Percentiles rank a stretch among this genome's conserved stretches.
These are phyloP conservation scores for Ambastaia sidthimunki DNA, from an alignment of 2,797 vertebrate genomes.

Conservation along the genomic window DNA sequence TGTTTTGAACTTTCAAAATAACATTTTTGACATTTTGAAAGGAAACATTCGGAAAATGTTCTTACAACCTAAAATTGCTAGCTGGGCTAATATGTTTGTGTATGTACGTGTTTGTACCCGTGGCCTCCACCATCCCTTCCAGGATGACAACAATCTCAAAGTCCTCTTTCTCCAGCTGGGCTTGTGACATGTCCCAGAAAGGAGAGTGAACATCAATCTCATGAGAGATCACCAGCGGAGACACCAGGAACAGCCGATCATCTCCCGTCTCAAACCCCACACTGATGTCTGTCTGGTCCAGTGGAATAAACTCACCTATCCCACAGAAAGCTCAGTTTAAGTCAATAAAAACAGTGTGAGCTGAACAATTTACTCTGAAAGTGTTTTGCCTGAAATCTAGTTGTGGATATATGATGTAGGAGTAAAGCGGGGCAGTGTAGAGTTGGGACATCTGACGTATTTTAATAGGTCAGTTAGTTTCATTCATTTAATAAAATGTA, in stretches of 20 bases:
- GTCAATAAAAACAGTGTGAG: too few species aligned
- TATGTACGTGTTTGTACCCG: constrained; percentile 76
- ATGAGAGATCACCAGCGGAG: constrained; percentile 94
- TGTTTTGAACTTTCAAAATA: too few species aligned
- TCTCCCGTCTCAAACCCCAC: constrained; percentile 97
- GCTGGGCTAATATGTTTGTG: not conserved
- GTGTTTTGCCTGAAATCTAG: too few species aligned
- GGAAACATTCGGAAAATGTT: too few species aligned
- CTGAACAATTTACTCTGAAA: too few species aligned
- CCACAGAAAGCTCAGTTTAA: not conserved
- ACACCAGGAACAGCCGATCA: constrained; percentile 95
- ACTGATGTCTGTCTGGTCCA: constrained; percentile 97
- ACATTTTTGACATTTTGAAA: not conserved
- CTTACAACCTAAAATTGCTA: too few species aligned
- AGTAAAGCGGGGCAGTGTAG: too few species aligned
- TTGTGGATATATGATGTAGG: too few species aligned
- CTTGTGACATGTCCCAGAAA: constrained; percentile 94
- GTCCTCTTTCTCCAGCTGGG: constrained; percentile 92
- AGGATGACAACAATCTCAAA: constrained; percentile 97
- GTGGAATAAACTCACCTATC: constrained; percentile 92
- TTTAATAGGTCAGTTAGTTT: too few species aligned
- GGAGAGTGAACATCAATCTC: constrained; percentile 89
- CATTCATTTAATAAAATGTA: too few species aligned
- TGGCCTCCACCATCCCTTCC: constrained; percentile 98
- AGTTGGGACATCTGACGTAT: too few species aligned